phyloP scores from a whole-genome alignment of 2,797 vertebrate species.

The Otus scops region DNA sequence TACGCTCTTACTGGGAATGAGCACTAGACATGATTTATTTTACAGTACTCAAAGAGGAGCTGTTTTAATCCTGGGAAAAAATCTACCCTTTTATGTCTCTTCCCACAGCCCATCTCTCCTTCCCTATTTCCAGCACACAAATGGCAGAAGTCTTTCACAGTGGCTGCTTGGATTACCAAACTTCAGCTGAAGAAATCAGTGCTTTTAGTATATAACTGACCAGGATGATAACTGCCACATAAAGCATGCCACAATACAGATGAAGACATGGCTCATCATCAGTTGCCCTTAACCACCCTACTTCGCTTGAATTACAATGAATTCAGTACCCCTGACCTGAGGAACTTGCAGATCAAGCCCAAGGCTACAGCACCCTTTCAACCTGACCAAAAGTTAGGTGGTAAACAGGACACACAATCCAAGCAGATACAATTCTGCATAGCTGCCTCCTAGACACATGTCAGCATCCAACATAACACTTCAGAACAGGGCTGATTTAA shows the following conservation, averaged over 20 bases:
- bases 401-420: background rate
- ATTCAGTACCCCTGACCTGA: background rate
- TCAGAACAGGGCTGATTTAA: background rate
- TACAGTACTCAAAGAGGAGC: background rate
- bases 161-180: background rate
- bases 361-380: background rate
- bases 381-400: background rate
- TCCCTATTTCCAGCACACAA: background rate
- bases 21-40: background rate
- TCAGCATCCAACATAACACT: background rate
- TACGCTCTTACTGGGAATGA: background rate
- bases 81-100: background rate
- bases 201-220: background rate
- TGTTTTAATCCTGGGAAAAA: background rate
- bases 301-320: background rate
- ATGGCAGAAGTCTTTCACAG: background rate
- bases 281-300: background rate
- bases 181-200: background rate
- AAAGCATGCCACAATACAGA: background rate
- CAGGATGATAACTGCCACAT: background rate
- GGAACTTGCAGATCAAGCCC: background rate
- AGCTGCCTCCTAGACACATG: background rate
- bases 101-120: background rate
- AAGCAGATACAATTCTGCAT: background rate
- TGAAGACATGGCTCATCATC: background rate